These are phyloP conservation scores for Oscheius sp. DNA, from an alignment of 2,888 invertebrate genomes.

Conservation along the genomic window DNA sequence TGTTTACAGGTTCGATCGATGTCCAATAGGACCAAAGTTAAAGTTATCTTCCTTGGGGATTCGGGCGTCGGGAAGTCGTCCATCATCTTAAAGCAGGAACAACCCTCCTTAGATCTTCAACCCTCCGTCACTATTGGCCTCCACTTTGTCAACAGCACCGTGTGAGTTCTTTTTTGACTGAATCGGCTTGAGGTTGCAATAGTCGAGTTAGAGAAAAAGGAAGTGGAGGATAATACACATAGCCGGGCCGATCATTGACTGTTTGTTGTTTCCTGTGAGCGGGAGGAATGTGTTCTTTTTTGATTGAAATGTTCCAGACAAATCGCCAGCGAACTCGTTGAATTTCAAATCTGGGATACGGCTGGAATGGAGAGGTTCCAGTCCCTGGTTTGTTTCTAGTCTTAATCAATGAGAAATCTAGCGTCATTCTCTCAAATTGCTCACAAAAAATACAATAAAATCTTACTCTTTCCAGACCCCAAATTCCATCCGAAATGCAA, in stretches of 20 bases:
- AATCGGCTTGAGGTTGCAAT: no score
- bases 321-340: slow-evolving; percentile 18
- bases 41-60: slow-evolving; percentile 30
- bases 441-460: no score
- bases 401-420: not conserved
- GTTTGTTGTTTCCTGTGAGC: no score
- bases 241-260: no score
- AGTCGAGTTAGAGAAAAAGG: no score
- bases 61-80: slow-evolving; percentile 56
- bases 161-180: slow-evolving; percentile 29
- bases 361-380: slow-evolving; percentile 54
- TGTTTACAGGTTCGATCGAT: not conserved
- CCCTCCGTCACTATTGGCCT: slow-evolving; percentile 48
- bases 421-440: no score
- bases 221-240: no score
- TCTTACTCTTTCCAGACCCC: no score
- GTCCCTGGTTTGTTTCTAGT: slow-evolving; percentile 43
- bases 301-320: not conserved
- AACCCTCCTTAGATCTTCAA: slow-evolving; percentile 42
- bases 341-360: slow-evolving; percentile 51
- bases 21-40: slow-evolving; percentile 9
- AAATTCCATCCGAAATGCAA: slow-evolving; percentile 47
- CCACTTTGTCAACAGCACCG: slow-evolving; percentile 40
- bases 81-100: slow-evolving; percentile 53
- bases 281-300: no score